Evolutionary conservation across 2,113 vertebrate genomes (phyloP).

Genomic region (Sorex araneus): DNA sequence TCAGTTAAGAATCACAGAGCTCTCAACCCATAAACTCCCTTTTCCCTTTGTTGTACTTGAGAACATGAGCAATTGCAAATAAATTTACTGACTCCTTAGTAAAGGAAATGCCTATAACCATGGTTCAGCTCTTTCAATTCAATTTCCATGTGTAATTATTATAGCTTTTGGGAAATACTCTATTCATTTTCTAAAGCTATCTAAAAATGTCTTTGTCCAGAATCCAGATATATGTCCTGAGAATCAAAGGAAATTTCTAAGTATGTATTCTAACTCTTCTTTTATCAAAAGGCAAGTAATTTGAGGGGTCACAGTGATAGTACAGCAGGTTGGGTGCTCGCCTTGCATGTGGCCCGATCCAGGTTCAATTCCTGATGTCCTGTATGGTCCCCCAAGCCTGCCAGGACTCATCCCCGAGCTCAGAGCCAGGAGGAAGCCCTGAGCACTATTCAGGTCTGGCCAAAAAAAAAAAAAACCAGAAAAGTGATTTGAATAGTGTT

Average conservation of each 20-base stretch:
- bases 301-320: no score
- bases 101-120: constrained; percentile 75
- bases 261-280: constrained; percentile 21
- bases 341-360: no score
- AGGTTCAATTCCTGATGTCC: no score
- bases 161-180: constrained; percentile 62
- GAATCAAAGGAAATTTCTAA: constrained; percentile 18
- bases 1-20: constrained; percentile 63
- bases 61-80: constrained; percentile 70
- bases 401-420: no score
- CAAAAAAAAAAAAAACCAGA: not conserved
- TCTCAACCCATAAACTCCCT: constrained; percentile 64
- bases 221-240: constrained; percentile 31
- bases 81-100: constrained; percentile 66
- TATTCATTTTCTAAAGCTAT: constrained; percentile 53
- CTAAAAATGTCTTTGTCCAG: constrained; percentile 55
- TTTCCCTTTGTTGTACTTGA: constrained; percentile 69
- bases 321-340: no score
- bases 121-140: constrained; percentile 74
- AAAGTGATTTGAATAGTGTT: constrained; percentile 46
- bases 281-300: not conserved
- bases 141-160: constrained; percentile 56
- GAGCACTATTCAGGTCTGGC: no score
- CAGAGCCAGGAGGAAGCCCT: no score
- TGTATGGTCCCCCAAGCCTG: no score